Evolutionary conservation across 2,113 vertebrate species (phyloP).

Genomic region (Tragelaphus buxtoni): DNA sequence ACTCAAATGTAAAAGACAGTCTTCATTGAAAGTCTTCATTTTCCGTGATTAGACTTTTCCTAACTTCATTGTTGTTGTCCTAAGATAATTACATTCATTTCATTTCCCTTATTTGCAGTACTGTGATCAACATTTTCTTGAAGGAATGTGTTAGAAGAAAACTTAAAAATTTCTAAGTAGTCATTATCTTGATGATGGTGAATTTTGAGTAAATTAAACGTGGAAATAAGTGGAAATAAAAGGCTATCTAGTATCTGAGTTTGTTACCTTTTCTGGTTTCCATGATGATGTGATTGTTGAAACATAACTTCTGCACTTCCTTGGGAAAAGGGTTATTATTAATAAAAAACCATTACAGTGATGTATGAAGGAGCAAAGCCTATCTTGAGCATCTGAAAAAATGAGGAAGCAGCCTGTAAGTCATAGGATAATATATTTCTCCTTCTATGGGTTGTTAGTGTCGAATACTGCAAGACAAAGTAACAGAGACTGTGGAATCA

Average conservation of each 20-base stretch:
- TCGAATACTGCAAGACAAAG: neutral
- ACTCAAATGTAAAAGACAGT: neutral
- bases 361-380: neutral
- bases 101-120: neutral
- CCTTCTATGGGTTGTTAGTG: neutral
- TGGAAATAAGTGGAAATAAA: neutral
- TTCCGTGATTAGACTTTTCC: constrained; percentile 7
- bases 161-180: neutral
- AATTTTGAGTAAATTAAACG: constrained; percentile 21
- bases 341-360: neutral
- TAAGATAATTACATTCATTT: constrained; percentile 1
- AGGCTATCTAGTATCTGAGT: neutral
- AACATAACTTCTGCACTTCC: neutral
- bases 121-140: constrained; percentile 8
- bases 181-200: neutral
- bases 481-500: neutral
- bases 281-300: constrained; percentile 18
- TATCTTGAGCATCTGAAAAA: neutral
- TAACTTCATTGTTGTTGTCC: neutral
- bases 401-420: neutral
- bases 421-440: neutral
- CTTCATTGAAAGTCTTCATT: constrained; percentile 29
- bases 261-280: neutral
- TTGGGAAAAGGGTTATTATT: constrained; percentile 37
- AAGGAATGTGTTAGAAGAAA: neutral